Evolutionary conservation across 2,888 invertebrate genomes (phyloP).

Genomic region (Capitulum mitella): DNA sequence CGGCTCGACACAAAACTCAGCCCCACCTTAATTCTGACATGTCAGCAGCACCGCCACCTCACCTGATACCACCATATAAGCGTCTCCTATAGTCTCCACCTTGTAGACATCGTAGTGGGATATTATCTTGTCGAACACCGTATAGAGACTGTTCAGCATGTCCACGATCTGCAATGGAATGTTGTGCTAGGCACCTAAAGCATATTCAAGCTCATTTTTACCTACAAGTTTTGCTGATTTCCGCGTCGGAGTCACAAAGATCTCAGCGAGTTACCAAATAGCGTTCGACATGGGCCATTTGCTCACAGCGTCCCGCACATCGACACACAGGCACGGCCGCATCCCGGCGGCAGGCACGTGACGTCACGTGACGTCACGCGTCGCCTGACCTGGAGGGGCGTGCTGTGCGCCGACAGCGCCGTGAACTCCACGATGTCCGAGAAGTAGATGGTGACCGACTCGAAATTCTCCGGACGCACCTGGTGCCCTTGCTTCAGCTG

Average conservation of each 20-base stretch:
- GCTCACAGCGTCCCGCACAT: too few species aligned
- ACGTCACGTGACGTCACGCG: too few species aligned
- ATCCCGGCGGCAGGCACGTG: too few species aligned
- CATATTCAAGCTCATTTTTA: too few species aligned
- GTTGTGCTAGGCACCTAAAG: too few species aligned
- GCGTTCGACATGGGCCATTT: too few species aligned
- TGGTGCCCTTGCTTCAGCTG: conserved; percentile 61
- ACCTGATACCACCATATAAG: conserved; percentile 44
- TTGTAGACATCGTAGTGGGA: conserved; percentile 51
- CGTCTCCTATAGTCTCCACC: conserved; percentile 44
- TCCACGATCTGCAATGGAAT: conserved; percentile 53
- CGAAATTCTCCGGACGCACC: conserved; percentile 80
- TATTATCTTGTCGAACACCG: conserved; percentile 48
- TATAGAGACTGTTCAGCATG: conserved; percentile 52
- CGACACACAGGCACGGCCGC: too few species aligned
- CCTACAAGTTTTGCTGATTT: too few species aligned
- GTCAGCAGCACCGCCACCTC: neutral
- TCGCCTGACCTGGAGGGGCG: conserved; percentile 60
- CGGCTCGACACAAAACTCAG: too few species aligned
- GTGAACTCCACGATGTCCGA: conserved; percentile 92
- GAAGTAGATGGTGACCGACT: conserved; percentile 89
- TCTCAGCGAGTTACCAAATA: too few species aligned
- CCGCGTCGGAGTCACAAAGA: too few species aligned
- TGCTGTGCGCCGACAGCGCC: conserved; percentile 82
- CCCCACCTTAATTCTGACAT: too few species aligned